These are phyloP conservation scores for Caranx ignobilis DNA, from an alignment of 2,113 vertebrate genomes.

Conservation along the genomic window DNA sequence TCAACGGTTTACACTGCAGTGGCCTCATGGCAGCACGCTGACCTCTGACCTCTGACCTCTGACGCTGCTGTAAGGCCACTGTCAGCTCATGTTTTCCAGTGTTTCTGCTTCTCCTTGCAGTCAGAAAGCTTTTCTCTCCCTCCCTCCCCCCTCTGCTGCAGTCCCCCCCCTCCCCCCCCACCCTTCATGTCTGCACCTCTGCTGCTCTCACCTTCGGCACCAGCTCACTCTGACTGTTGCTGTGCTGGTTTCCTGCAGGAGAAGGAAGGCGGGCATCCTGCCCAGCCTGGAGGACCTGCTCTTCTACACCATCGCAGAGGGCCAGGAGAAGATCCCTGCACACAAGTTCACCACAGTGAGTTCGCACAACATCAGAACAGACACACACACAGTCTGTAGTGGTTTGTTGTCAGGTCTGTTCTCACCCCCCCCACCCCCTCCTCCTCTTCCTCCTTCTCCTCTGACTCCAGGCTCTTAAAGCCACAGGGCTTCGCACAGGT, in stretches of 20 bases:
- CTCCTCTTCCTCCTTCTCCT: background rate
- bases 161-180: background rate
- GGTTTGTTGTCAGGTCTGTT: slow-evolving; percentile 37
- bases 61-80: slow-evolving; percentile 22
- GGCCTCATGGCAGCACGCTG: slow-evolving; percentile 28
- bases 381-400: slow-evolving; percentile 2
- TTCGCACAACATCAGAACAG: slow-evolving; percentile 16
- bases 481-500: slow-evolving; percentile 96
- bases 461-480: slow-evolving; percentile 97
- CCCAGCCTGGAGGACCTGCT: slow-evolving; percentile 98
- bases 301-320: slow-evolving; percentile 99
- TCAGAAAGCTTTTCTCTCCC: slow-evolving; percentile 5
- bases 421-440: background rate
- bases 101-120: slow-evolving; percentile 65
- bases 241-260: slow-evolving; percentile 81
- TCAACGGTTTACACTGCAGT: slow-evolving; percentile 21
- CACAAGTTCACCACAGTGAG: slow-evolving; percentile 98
- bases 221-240: slow-evolving; percentile 28
- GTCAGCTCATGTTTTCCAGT: slow-evolving; percentile 9
- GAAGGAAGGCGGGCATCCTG: slow-evolving; percentile 93
- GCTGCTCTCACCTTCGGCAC: background rate
- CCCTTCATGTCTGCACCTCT: background rate
- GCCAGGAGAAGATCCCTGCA: slow-evolving; percentile 98
- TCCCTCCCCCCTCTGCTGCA: slow-evolving; percentile 45
- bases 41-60: slow-evolving; percentile 12